phyloP scores from a whole-genome alignment of 2,797 vertebrate genomes.

The Oceanodroma leucorhoa region DNA sequence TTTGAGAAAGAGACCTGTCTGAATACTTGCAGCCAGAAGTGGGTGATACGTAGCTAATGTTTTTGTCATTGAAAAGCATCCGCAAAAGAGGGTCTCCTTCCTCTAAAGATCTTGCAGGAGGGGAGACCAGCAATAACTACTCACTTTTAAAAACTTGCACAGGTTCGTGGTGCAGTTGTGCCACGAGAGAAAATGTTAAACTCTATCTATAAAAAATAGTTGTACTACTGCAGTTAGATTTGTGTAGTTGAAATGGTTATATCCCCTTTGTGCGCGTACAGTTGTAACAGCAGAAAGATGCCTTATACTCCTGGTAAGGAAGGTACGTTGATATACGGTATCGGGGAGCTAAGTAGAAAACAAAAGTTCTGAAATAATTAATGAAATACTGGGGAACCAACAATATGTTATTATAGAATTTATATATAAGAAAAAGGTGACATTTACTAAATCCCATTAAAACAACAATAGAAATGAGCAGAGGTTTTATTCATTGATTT shows the following conservation, averaged over 20 bases:
- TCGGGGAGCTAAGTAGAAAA: background rate
- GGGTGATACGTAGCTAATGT: fast-evolving
- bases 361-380: no score
- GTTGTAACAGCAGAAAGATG: background rate
- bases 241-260: background rate
- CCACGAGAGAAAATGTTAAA: background rate
- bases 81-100: background rate
- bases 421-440: background rate
- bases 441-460: background rate
- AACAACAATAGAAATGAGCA: background rate
- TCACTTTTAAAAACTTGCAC: background rate
- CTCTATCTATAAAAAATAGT: background rate
- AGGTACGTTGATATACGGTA: fast-evolving
- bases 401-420: background rate
- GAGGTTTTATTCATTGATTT: constrained; percentile 19
- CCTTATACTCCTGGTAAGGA: background rate
- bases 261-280: background rate
- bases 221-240: background rate
- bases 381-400: background rate
- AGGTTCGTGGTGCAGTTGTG: background rate
- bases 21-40: background rate
- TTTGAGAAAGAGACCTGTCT: background rate
- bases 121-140: background rate
- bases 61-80: background rate
- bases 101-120: background rate